Percentiles rank a stretch among this genome's conserved stretches.
Conservation (phyloP, 2,888 invertebrate species). For the Cremastinae sp. region DNA sequence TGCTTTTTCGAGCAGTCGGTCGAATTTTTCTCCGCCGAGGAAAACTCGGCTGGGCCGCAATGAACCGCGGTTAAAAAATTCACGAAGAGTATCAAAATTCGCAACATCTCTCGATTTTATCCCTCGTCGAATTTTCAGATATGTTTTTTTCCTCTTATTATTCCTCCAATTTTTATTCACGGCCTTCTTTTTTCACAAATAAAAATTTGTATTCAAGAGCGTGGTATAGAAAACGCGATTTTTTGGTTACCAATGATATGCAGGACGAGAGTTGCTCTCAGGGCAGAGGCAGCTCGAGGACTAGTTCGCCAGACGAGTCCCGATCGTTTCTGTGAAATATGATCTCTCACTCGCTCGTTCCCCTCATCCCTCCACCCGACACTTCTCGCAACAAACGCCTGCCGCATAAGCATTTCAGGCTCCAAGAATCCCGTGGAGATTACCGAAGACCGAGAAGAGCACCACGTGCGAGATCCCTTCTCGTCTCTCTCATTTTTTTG, state of each 20-base stretch:
- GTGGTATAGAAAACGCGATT: not conserved
- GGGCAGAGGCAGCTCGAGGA: constrained; percentile 51
- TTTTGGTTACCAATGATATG: constrained; percentile 26
- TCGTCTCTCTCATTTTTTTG: constrained; percentile 15
- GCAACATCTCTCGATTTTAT: not conserved
- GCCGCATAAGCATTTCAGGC: constrained; percentile 37
- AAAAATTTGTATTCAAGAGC: not conserved
- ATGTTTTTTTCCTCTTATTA: not conserved
- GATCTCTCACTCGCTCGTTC: constrained; percentile 45
- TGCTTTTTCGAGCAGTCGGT: constrained; percentile 44
- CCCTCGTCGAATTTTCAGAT: not conserved
- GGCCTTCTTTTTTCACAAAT: not conserved
- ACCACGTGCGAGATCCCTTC: constrained; percentile 34
- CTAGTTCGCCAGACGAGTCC: constrained; percentile 48
- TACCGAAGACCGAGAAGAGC: constrained; percentile 45
- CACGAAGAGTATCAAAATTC: constrained; percentile 5
- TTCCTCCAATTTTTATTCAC: not conserved
- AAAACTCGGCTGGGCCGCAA: not conserved
- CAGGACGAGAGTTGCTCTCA: constrained; percentile 41
- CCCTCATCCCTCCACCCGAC: constrained; percentile 27
- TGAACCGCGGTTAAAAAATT: constrained; percentile 8
- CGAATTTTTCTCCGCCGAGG: constrained; percentile 17
- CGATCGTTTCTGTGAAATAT: constrained; percentile 48
- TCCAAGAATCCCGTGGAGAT: constrained; percentile 44
- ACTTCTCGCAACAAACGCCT: constrained; percentile 14